phyloP scores from a whole-genome alignment of 1,140 invertebrate genomes.

The Formica exsecta region DNA sequence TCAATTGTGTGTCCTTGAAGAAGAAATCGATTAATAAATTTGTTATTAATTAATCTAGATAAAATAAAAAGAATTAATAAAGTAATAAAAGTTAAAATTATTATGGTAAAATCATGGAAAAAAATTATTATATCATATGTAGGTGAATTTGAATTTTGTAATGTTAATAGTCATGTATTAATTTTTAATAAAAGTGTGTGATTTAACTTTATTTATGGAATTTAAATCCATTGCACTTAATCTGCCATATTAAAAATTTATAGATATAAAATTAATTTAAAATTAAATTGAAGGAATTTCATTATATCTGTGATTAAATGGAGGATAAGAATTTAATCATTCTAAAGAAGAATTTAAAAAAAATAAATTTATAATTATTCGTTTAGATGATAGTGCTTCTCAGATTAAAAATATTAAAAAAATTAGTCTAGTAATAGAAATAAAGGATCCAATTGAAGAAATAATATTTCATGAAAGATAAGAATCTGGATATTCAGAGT shows the following conservation, averaged over 20 bases:
- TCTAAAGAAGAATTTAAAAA: background rate
- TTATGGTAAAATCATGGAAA: background rate
- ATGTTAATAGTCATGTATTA: no score
- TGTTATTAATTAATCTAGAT: no score
- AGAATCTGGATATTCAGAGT: slow-evolving; percentile 85
- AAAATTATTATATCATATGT: background rate
- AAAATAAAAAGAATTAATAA: no score
- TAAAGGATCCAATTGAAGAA: slow-evolving; percentile 31
- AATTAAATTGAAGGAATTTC: background rate
- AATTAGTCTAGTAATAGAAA: background rate
- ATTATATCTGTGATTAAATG: background rate
- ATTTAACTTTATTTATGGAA: background rate
- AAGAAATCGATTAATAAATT: no score
- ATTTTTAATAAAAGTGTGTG: background rate
- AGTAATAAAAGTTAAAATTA: no score
- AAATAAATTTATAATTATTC: background rate
- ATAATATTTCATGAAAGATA: slow-evolving; percentile 82
- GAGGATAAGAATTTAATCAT: background rate
- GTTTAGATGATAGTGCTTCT: background rate
- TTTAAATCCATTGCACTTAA: background rate
- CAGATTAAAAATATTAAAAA: background rate
- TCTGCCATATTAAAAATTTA: slow-evolving; percentile 11
- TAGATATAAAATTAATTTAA: no score
- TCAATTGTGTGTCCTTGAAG: no score
- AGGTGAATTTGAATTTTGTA: background rate